Percentiles rank a stretch among this genome's conserved stretches.
These are phyloP conservation scores for Lerema accius DNA, from an alignment of 1,140 invertebrate genomes.

Conservation along the genomic window DNA sequence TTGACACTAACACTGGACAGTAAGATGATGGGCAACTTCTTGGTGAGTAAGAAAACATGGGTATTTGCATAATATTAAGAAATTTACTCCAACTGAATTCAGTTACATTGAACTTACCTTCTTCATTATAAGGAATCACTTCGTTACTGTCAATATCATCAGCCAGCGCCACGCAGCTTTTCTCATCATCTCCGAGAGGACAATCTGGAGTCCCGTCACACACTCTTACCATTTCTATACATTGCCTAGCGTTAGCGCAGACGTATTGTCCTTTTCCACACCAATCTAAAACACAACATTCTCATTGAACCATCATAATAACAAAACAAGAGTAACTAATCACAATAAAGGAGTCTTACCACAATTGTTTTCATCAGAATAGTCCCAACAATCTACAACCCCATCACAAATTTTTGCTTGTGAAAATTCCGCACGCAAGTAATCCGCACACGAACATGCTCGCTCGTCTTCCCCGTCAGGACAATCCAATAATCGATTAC, in stretches of 20 bases:
- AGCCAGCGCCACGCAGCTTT: conserved; percentile 85
- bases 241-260: conserved; percentile 88
- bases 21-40: too few species aligned
- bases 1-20: too few species aligned
- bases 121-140: conserved; percentile 84
- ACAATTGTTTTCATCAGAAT: conserved; percentile 90
- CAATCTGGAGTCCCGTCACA: conserved; percentile 92
- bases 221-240: conserved; percentile 85
- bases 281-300: conserved; percentile 85
- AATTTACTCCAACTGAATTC: too few species aligned
- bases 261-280: conserved; percentile 89
- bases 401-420: conserved; percentile 92
- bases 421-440: conserved; percentile 86
- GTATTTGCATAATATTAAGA: too few species aligned
- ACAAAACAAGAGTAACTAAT: neutral
- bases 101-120: conserved; percentile 69
- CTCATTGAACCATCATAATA: neutral
- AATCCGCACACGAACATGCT: conserved; percentile 90
- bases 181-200: conserved; percentile 92
- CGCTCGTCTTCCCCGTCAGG: conserved; percentile 88
- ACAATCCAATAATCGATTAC: conserved; percentile 90
- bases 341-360: conserved; percentile 80
- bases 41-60: too few species aligned
- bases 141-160: conserved; percentile 78
- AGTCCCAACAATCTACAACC: conserved; percentile 90